These are phyloP conservation scores for Lepilemur ruficaudatus DNA, from an alignment of 2,797 vertebrate species.

Conservation along the genomic window DNA sequence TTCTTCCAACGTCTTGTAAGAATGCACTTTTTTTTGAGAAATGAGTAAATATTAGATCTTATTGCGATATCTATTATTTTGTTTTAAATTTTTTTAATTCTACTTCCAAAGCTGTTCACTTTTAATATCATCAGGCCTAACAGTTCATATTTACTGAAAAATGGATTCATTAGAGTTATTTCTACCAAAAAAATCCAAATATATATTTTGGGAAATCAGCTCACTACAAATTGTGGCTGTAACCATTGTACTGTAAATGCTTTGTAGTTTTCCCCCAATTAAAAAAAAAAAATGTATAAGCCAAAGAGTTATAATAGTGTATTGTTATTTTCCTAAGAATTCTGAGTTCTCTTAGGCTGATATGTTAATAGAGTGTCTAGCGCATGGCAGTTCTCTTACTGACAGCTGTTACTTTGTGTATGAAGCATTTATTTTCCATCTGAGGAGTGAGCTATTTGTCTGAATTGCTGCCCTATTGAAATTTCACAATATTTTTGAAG, in stretches of 20 bases:
- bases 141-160: constrained; percentile 52
- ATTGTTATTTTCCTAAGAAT: constrained; percentile 27
- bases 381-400: not conserved
- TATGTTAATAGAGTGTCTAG: constrained; percentile 23
- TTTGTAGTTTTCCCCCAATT: no score
- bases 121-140: constrained; percentile 53
- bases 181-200: constrained; percentile 57
- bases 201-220: no score
- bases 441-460: not conserved
- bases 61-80: not conserved
- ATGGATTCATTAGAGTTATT: constrained; percentile 52
- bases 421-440: not conserved
- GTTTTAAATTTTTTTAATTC: constrained; percentile 6
- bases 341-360: constrained; percentile 44
- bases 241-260: no score
- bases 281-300: constrained; percentile 50
- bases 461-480: not conserved
- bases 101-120: not conserved
- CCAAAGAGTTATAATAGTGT: not conserved
- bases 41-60: not conserved
- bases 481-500: not conserved
- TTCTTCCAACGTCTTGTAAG: not conserved
- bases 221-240: no score
- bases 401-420: not conserved
- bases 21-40: not conserved